These are phyloP conservation scores for Agelas oroides DNA, from an alignment of 37 sponge, comb jelly and placozoan genomes.

Conservation along the genomic window DNA sequence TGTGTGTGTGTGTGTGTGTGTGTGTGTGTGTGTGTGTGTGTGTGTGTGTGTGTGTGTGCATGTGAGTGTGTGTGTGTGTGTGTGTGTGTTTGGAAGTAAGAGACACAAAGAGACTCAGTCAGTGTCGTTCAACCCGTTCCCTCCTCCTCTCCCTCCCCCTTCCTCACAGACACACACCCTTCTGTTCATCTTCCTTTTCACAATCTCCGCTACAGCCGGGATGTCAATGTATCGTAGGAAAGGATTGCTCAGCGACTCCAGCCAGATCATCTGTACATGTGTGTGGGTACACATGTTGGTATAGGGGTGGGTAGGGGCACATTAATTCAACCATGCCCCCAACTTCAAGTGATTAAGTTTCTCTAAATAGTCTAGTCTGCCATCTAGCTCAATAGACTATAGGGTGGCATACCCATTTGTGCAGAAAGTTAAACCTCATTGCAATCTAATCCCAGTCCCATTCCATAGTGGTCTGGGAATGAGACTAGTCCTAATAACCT, in stretches of 20 bases:
- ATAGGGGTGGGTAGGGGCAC: too few species aligned
- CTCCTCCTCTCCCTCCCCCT: background rate
- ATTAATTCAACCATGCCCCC: too few species aligned
- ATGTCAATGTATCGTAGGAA: constrained; percentile 84
- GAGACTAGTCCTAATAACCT: constrained; percentile 51
- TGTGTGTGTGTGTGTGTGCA: constrained; percentile 13
- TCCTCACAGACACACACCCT: background rate
- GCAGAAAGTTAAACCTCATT: too few species aligned
- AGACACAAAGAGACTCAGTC: too few species aligned
- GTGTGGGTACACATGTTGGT: too few species aligned
- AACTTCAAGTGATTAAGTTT: too few species aligned
- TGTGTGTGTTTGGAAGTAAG: background rate
- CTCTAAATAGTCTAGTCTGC: too few species aligned
- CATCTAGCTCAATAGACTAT: too few species aligned
- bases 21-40: constrained; percentile 1
- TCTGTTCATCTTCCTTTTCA: constrained; percentile 28
- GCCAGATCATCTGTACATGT: constrained; percentile 85
- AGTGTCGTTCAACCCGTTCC: too few species aligned
- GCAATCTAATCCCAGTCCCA: too few species aligned
- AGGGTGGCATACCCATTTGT: too few species aligned
- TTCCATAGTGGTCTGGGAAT: too few species aligned
- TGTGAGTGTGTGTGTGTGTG: background rate
- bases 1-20: background rate
- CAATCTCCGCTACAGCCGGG: constrained; percentile 67
- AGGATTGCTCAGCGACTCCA: constrained; percentile 95